phyloP scores from a whole-genome alignment of 1,140 invertebrate genomes.

The Thaumatotibia leucotreta region DNA sequence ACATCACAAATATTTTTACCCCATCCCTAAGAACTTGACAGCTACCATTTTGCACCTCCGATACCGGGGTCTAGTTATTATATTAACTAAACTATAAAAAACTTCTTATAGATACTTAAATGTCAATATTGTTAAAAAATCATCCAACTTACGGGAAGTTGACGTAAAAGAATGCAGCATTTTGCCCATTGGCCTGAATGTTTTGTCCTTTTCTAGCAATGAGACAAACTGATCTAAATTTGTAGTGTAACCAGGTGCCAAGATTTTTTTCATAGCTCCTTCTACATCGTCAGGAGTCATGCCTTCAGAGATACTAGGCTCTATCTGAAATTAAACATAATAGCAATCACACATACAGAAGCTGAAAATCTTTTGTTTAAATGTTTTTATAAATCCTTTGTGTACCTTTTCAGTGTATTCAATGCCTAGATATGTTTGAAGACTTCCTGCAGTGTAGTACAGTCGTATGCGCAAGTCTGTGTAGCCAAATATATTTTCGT shows the following conservation, averaged over 20 bases:
- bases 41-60: too few species aligned
- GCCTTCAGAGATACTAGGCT: conserved; percentile 70
- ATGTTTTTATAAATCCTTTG: too few species aligned
- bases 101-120: too few species aligned
- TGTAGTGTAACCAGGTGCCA: conserved; percentile 79
- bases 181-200: conserved; percentile 85
- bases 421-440: conserved; percentile 77
- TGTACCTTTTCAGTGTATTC: conserved; percentile 71
- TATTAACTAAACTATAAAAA: too few species aligned
- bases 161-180: conserved; percentile 79
- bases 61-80: too few species aligned
- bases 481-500: conserved; percentile 96
- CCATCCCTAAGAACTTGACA: too few species aligned
- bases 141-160: conserved; percentile 52
- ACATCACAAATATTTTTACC: too few species aligned
- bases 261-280: conserved; percentile 79
- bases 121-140: too few species aligned
- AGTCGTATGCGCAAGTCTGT: conserved; percentile 88
- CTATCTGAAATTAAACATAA: conserved; percentile 55
- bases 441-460: conserved; percentile 88
- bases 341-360: background rate
- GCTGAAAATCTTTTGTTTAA: too few species aligned
- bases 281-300: conserved; percentile 90
- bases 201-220: conserved; percentile 81
- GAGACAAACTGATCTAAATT: conserved; percentile 85